Evolutionary conservation across 2,888 invertebrate genomes (phyloP).

Genomic region (Catocala sponsa): DNA sequence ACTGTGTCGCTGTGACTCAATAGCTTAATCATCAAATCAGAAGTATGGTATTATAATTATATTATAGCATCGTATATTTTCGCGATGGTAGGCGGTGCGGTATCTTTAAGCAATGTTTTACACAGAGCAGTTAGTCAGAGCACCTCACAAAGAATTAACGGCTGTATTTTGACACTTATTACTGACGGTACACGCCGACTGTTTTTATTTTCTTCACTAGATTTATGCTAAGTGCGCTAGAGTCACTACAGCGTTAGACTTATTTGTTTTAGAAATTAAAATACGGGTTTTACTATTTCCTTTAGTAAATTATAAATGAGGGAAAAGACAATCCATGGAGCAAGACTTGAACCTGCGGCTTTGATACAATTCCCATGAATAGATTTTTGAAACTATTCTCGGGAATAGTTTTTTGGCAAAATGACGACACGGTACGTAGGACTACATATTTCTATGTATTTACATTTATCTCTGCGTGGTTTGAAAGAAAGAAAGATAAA

Average conservation of each 20-base stretch:
- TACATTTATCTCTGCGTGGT: too few relatives aligned
- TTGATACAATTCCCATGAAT: too few relatives aligned
- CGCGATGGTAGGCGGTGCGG: conserved; percentile 17
- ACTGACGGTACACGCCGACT: conserved; percentile 55
- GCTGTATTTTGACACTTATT: conserved; percentile 84
- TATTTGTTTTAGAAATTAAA: too few relatives aligned
- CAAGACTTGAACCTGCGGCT: too few relatives aligned
- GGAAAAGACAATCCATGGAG: too few relatives aligned
- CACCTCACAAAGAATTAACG: conserved; percentile 82
- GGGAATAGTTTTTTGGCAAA: too few relatives aligned
- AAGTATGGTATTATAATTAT: not conserved
- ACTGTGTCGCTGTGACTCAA: too few relatives aligned
- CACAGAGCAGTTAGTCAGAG: conserved; percentile 78
- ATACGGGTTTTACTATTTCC: not conserved
- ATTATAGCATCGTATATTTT: conserved; percentile 22
- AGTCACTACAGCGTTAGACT: conserved; percentile 39
- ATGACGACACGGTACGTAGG: too few relatives aligned
- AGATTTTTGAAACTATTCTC: too few relatives aligned
- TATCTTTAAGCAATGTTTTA: conserved; percentile 64
- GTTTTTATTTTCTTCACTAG: conserved; percentile 60
- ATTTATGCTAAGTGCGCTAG: conserved; percentile 60
- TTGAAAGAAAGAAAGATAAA: too few relatives aligned
- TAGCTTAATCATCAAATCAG: too few relatives aligned
- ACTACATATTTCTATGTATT: too few relatives aligned
- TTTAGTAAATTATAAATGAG: not conserved